phyloP scores from a whole-genome alignment of 2,888 invertebrate genomes.

The Agonopterix alstromeriana region DNA sequence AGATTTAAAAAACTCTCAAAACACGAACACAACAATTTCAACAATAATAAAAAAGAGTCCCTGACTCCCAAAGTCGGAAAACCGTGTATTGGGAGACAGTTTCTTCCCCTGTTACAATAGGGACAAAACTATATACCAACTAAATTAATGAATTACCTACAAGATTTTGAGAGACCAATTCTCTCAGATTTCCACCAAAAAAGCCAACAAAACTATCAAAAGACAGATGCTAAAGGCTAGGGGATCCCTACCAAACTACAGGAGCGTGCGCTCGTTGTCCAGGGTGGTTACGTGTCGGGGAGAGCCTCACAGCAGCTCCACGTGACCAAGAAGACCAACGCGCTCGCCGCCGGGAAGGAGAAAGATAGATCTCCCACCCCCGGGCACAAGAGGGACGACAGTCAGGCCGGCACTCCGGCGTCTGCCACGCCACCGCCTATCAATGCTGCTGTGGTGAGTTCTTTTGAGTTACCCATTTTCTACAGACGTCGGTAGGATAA shows the following conservation, averaged over 20 bases:
- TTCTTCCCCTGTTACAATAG: no score
- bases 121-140: no score
- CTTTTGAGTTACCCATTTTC: constrained; percentile 3
- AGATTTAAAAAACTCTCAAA: background rate
- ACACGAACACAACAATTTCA: background rate
- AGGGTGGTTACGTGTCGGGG: constrained; percentile 81
- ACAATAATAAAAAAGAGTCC: no score
- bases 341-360: constrained; percentile 78
- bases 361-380: constrained; percentile 66
- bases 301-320: constrained; percentile 80
- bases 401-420: constrained; percentile 36
- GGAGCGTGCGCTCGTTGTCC: constrained; percentile 82
- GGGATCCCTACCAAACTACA: constrained; percentile 74
- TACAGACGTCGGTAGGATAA: no score
- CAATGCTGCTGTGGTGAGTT: constrained; percentile 42
- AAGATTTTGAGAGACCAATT: no score
- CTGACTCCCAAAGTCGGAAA: no score
- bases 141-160: no score
- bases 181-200: background rate
- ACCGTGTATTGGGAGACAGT: no score
- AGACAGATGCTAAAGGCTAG: constrained; percentile 67
- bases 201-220: constrained; percentile 43
- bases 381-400: constrained; percentile 24
- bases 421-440: constrained; percentile 51
- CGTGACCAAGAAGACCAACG: constrained; percentile 86